phyloP scores from a whole-genome alignment of 2,113 vertebrate species.

The cattle (Bos taurus) region DNA sequence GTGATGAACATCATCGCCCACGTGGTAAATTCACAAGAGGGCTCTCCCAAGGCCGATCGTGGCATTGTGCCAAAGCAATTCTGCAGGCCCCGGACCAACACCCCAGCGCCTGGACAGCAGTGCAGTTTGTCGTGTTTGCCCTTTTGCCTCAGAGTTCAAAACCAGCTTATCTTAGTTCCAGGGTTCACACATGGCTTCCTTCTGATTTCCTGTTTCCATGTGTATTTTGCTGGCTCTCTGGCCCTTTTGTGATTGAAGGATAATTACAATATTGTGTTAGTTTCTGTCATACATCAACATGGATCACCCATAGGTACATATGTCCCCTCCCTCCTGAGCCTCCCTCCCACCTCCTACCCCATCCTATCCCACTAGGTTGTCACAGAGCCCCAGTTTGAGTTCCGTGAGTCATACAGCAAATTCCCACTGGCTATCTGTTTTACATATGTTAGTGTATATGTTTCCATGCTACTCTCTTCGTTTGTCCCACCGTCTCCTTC shows the following conservation, averaged over 20 bases:
- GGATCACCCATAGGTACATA: background rate
- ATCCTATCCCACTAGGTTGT: background rate
- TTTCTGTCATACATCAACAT: background rate
- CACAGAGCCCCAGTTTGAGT: background rate
- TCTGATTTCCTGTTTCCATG: background rate
- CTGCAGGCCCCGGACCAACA: background rate
- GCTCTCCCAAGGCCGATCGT: background rate
- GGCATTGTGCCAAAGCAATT: background rate
- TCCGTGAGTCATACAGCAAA: background rate
- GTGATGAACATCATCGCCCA: no score
- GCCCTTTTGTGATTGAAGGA: background rate
- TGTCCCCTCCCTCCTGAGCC: background rate
- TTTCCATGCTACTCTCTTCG: background rate
- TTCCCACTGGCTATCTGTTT: background rate
- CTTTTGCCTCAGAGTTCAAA: background rate
- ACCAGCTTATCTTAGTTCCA: background rate
- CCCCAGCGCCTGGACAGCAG: background rate
- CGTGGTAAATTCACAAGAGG: background rate
- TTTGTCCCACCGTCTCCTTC: background rate
- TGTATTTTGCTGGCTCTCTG: background rate
- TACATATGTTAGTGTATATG: background rate
- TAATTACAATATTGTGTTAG: background rate
- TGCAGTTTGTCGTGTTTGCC: background rate
- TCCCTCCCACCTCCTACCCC: background rate
- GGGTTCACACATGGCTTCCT: background rate